Evolutionary conservation across 2,113 vertebrate species (phyloP).

Genomic region (Pelobates fuscus): DNA sequence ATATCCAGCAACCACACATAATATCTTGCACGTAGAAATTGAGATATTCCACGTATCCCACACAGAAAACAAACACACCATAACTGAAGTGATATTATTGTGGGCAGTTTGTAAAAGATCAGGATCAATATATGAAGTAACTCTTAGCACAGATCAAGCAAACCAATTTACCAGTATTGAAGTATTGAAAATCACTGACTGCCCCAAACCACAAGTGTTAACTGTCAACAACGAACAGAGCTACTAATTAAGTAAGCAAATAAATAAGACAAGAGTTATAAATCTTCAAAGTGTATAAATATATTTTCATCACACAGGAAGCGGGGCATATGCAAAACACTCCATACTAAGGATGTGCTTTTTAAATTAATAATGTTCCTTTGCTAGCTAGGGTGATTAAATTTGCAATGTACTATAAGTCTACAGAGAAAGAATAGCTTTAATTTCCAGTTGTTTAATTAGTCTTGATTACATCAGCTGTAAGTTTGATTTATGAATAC

Average conservation of each 20-base stretch:
- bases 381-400: slow-evolving; percentile 9
- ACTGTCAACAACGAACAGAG: too few relatives aligned
- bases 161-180: too few relatives aligned
- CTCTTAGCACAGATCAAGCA: too few relatives aligned
- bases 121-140: too few relatives aligned
- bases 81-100: too few relatives aligned
- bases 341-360: not conserved
- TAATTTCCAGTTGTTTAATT: slow-evolving; percentile 15
- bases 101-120: too few relatives aligned
- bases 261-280: not conserved
- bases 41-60: too few relatives aligned
- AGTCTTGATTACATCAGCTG: not conserved
- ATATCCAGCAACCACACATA: too few relatives aligned
- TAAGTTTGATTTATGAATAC: slow-evolving; percentile 10
- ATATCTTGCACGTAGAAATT: too few relatives aligned
- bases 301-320: not conserved
- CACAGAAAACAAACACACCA: too few relatives aligned
- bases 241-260: not conserved
- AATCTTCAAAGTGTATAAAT: not conserved
- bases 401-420: slow-evolving; percentile 1
- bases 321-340: not conserved
- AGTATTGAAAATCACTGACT: too few relatives aligned
- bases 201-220: too few relatives aligned
- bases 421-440: not conserved
- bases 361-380: slow-evolving; percentile 15